These are phyloP conservation scores for Eublepharis macularius DNA, from an alignment of 2,113 vertebrate species.

Conservation along the genomic window DNA sequence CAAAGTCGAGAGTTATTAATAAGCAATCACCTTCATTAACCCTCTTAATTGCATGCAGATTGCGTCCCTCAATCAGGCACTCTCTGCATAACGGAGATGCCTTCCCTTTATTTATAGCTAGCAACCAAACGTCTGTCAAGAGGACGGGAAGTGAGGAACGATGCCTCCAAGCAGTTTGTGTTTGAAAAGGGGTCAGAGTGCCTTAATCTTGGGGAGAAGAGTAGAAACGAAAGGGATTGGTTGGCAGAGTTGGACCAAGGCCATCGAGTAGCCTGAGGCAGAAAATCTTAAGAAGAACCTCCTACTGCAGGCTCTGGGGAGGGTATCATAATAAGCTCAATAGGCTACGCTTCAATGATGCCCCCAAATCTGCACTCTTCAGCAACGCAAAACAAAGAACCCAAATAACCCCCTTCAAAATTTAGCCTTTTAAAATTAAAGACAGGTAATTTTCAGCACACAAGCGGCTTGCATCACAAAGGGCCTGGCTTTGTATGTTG, in stretches of 20 bases:
- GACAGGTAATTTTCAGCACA: too few species aligned
- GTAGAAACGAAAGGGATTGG: not conserved
- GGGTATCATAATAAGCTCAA: too few species aligned
- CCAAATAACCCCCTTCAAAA: too few species aligned
- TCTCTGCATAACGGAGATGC: not conserved
- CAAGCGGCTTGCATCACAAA: too few species aligned
- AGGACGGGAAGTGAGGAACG: not conserved
- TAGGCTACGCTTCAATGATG: too few species aligned
- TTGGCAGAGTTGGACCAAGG: not conserved
- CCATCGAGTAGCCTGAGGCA: too few species aligned
- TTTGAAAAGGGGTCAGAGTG: not conserved
- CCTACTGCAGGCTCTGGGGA: too few species aligned
- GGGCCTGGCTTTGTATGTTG: too few species aligned
- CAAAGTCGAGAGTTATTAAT: not conserved
- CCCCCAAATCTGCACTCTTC: too few species aligned
- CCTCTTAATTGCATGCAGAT: slow-evolving; percentile 23
- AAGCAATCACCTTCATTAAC: slow-evolving; percentile 18
- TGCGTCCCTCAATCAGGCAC: slow-evolving; percentile 5
- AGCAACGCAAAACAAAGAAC: too few species aligned
- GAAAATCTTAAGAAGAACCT: too few species aligned
- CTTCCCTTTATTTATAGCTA: not conserved
- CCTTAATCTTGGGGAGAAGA: not conserved
- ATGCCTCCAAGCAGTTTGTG: not conserved
- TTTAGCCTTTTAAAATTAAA: too few species aligned
- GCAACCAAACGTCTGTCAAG: not conserved